These are phyloP conservation scores for Salmo trutta DNA, from an alignment of 2,797 vertebrate species.

Conservation along the genomic window DNA sequence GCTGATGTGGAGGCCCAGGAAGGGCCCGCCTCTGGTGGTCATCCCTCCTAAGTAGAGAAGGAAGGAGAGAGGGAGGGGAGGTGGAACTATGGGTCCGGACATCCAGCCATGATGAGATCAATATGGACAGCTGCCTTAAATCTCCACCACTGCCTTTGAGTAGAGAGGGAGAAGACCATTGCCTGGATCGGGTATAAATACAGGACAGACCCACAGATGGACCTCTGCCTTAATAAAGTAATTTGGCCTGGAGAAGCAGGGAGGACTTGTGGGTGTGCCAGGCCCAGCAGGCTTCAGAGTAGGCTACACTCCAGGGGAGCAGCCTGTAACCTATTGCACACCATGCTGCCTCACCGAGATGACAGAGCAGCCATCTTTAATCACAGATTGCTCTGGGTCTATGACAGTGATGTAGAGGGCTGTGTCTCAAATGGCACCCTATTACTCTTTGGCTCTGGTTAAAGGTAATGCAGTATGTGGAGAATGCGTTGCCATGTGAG, in stretches of 20 bases:
- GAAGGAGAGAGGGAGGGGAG: background rate
- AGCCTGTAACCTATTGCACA: conserved; percentile 58
- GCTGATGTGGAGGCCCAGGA: conserved; percentile 97
- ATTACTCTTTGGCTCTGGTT: background rate
- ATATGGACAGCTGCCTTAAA: conserved; percentile 71
- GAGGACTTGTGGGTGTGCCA: conserved; percentile 43
- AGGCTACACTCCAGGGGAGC: conserved; percentile 38
- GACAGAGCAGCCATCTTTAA: conserved; percentile 4
- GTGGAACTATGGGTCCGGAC: background rate
- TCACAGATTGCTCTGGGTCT: background rate
- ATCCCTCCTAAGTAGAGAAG: conserved; percentile 89
- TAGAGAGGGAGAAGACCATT: conserved; percentile 46
- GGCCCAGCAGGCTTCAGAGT: conserved; percentile 1
- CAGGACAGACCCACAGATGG: no score
- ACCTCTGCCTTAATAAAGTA: conserved; percentile 54
- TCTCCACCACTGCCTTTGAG: conserved; percentile 76
- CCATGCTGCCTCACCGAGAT: conserved; percentile 64
- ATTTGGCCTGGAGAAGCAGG: conserved; percentile 36
- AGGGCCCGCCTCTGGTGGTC: conserved; percentile 89
- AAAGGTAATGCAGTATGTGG: background rate
- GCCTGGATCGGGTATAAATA: conserved; percentile 5
- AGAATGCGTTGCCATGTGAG: background rate
- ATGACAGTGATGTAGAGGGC: conserved; percentile 8
- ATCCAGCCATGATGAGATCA: conserved; percentile 33
- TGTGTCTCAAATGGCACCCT: background rate